These are phyloP conservation scores for Poecilia wingei DNA, from an alignment of 2,797 vertebrate genomes.

Conservation along the genomic window DNA sequence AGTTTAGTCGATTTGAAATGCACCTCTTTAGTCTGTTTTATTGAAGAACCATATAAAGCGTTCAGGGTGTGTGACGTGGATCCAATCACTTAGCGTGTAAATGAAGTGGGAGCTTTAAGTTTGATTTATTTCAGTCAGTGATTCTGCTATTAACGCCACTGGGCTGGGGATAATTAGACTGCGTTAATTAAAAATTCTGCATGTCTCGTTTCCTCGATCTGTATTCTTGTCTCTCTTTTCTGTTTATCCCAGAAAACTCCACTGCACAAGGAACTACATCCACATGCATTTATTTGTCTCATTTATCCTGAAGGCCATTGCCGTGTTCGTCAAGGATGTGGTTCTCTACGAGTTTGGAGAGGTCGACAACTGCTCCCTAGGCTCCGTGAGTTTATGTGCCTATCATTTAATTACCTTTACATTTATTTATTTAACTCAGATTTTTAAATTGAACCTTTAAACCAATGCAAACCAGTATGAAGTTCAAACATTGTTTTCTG, in stretches of 20 bases:
- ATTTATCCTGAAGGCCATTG: conserved; percentile 93
- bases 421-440: conserved; percentile 6
- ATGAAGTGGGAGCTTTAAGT: conserved; percentile 41
- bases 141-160: conserved; percentile 58
- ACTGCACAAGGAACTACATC: conserved; percentile 96
- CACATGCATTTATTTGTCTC: conserved; percentile 96
- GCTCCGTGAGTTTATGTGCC: conserved; percentile 82
- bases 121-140: conserved; percentile 40
- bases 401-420: not conserved
- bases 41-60: conserved; percentile 8
- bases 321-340: conserved; percentile 93
- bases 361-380: conserved; percentile 84
- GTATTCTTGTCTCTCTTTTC: conserved; percentile 18
- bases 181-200: conserved; percentile 17
- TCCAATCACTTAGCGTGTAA: conserved; percentile 33
- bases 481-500: not conserved
- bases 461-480: not conserved
- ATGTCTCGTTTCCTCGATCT: conserved; percentile 22
- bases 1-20: conserved; percentile 27
- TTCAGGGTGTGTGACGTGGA: conserved; percentile 28
- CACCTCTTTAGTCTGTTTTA: conserved; percentile 16
- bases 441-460: not conserved
- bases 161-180: conserved; percentile 39
- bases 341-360: conserved; percentile 87
- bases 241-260: conserved; percentile 87